These are phyloP conservation scores for Chlamydotis undulata DNA, from an alignment of 2,113 vertebrate genomes.

Conservation along the genomic window DNA sequence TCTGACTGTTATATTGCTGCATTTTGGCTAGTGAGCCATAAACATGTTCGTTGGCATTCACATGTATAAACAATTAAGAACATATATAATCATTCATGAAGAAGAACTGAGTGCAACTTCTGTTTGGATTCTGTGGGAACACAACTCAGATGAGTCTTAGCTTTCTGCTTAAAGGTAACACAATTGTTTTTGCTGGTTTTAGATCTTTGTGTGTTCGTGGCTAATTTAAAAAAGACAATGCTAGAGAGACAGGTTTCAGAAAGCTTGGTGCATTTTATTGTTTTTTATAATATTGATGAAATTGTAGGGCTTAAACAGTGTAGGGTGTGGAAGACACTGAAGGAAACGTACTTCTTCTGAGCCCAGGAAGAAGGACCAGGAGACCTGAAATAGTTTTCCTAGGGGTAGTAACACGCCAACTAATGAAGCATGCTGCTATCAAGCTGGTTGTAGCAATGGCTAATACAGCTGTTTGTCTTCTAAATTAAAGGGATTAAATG, in stretches of 20 bases:
- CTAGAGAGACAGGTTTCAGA: neutral
- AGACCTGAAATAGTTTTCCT: neutral
- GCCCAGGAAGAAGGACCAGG: neutral
- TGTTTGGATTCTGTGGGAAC: neutral
- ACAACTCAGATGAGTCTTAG: neutral
- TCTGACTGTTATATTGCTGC: neutral
- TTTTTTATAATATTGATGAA: neutral
- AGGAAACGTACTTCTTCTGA: neutral
- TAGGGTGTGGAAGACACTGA: neutral
- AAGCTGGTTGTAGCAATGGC: neutral
- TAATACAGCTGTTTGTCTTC: conserved; percentile 50
- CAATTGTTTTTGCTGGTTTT: neutral
- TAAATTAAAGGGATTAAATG: conserved; percentile 24
- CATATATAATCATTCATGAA: neutral
- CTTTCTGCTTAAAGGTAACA: neutral
- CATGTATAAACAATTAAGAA: neutral
- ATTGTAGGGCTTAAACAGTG: neutral
- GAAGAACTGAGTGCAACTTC: neutral
- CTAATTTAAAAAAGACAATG: neutral
- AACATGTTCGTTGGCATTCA: neutral
- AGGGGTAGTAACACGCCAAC: neutral
- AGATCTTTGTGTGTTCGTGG: accelerated
- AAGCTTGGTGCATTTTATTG: neutral
- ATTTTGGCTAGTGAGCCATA: neutral
- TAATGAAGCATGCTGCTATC: neutral